Evolutionary conservation across 2,113 vertebrate genomes (phyloP).

Genomic region (Athene noctua): DNA sequence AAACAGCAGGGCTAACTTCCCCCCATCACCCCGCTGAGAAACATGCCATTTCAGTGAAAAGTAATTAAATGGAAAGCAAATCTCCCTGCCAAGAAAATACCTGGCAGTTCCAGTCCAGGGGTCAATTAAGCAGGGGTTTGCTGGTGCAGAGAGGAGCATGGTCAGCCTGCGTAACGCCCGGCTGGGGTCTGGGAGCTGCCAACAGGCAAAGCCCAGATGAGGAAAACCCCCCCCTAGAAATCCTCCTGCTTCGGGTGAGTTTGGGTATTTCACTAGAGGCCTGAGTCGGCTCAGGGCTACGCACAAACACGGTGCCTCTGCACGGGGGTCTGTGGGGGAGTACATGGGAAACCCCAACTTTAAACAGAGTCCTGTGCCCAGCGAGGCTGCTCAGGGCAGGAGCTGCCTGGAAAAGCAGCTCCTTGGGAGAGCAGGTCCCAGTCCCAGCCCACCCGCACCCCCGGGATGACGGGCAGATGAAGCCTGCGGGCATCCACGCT

Average conservation of each 20-base stretch:
- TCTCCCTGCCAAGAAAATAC: conserved; percentile 51
- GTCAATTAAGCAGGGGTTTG: neutral
- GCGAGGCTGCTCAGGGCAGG: neutral
- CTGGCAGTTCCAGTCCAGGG: conserved; percentile 18
- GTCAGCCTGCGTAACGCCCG: neutral
- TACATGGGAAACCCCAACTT: neutral
- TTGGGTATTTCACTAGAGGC: neutral
- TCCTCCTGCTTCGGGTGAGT: fast-evolving
- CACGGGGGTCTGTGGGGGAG: fast-evolving
- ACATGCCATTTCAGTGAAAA: conserved; percentile 46
- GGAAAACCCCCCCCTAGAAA: neutral
- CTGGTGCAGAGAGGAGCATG: fast-evolving
- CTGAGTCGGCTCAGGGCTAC: fast-evolving
- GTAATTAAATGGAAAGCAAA: conserved; percentile 63
- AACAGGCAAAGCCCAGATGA: neutral
- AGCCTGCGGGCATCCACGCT: neutral
- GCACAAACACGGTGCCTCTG: neutral
- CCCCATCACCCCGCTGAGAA: neutral
- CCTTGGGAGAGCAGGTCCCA: neutral
- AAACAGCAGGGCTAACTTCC: conserved; percentile 27
- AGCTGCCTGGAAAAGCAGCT: neutral
- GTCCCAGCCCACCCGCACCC: neutral
- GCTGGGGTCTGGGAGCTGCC: neutral
- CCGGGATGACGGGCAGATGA: fast-evolving
- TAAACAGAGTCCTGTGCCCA: neutral